Conservation (phyloP, 2,888 invertebrate species). For the Cephonodes hylas region DNA sequence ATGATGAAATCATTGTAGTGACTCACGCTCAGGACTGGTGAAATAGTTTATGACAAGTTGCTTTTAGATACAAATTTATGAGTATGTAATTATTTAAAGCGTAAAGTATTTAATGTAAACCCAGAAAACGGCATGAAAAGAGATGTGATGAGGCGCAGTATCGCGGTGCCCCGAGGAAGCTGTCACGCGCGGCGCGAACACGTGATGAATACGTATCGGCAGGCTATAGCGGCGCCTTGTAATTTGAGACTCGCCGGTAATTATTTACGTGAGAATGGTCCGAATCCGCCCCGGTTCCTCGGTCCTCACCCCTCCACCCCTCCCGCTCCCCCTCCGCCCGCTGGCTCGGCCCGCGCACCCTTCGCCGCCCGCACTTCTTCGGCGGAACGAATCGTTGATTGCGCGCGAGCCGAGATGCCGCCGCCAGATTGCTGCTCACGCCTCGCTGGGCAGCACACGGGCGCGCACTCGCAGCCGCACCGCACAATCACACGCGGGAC, state of each 20-base stretch:
- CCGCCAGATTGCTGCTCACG: slow-evolving; percentile 67
- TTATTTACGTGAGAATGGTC: slow-evolving; percentile 80
- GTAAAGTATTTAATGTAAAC: background rate
- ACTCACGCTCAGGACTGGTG: too few species aligned
- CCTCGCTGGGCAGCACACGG: slow-evolving; percentile 33
- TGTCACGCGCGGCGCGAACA: slow-evolving; percentile 77
- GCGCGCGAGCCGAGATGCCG: slow-evolving; percentile 69
- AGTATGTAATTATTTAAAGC: background rate
- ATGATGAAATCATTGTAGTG: too few species aligned
- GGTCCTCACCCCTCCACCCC: slow-evolving; percentile 31
- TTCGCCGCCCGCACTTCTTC: slow-evolving; percentile 29
- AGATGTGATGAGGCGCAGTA: slow-evolving; percentile 19
- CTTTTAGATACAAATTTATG: background rate
- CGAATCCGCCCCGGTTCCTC: slow-evolving; percentile 40
- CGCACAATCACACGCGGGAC: slow-evolving; percentile 17
- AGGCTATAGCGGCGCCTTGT: slow-evolving; percentile 75
- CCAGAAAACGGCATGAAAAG: background rate
- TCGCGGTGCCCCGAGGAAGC: slow-evolving; percentile 66
- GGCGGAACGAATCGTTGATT: slow-evolving; percentile 78
- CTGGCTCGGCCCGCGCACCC: too few species aligned
- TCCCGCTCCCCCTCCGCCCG: slow-evolving; percentile 32
- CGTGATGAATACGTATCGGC: slow-evolving; percentile 78
- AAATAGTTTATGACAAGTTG: too few species aligned
- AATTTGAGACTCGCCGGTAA: slow-evolving; percentile 78
- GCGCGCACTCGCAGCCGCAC: slow-evolving; percentile 28